phyloP scores from a whole-genome alignment of 2,888 invertebrate genomes.

The Abrostola triplasia region DNA sequence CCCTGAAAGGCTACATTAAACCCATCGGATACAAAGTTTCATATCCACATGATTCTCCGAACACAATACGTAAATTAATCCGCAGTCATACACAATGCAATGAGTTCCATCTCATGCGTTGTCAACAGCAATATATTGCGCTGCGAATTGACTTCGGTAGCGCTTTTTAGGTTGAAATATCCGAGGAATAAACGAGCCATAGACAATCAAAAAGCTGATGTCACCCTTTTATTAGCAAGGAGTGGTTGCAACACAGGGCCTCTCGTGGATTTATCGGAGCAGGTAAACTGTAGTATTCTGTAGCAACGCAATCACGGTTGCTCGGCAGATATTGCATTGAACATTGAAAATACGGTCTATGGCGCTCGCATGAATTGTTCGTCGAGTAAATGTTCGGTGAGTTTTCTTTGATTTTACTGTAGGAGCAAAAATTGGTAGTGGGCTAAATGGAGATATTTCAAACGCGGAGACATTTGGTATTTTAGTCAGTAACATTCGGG shows the following conservation, averaged over 20 bases:
- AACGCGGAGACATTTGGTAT: constrained; percentile 1
- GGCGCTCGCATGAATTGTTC: constrained; percentile 26
- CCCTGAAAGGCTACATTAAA: background rate
- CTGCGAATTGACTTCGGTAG: constrained; percentile 40
- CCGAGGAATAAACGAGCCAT: constrained; percentile 61
- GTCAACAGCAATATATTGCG: constrained; percentile 58
- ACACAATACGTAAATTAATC: constrained; percentile 35
- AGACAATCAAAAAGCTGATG: constrained; percentile 70
- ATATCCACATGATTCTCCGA: constrained; percentile 11
- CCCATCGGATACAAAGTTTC: constrained; percentile 7
- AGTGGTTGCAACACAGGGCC: constrained; percentile 35
- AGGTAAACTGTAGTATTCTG: constrained; percentile 47
- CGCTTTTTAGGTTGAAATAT: constrained; percentile 58
- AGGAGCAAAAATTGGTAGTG: background rate
- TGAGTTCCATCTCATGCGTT: constrained; percentile 60
- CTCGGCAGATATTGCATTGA: constrained; percentile 42
- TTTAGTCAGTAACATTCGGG: background rate
- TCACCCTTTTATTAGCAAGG: constrained; percentile 55
- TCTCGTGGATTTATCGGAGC: constrained; percentile 58
- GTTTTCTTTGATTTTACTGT: constrained; percentile 21
- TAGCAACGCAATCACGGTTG: constrained; percentile 34
- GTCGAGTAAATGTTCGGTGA: constrained; percentile 10
- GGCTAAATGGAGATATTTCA: background rate
- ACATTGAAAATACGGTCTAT: constrained; percentile 35
- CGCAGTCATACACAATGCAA: constrained; percentile 23